Conservation (phyloP, 2,797 vertebrate species). For the Carduelis carduelis region DNA sequence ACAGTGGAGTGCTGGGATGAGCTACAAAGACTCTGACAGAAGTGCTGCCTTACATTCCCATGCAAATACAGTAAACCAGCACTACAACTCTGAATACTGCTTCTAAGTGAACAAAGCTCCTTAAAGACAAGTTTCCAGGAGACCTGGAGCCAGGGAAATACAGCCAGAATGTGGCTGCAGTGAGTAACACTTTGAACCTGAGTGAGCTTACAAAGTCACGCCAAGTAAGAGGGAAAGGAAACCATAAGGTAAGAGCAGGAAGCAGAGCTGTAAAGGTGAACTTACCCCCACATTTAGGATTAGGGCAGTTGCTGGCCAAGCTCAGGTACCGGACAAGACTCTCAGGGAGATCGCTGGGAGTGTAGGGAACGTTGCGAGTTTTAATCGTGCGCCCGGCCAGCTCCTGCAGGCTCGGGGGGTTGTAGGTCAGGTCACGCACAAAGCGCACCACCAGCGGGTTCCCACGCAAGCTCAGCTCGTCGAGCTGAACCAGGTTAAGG, state of each 20-base stretch:
- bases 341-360: constrained; percentile 82
- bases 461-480: constrained; percentile 95
- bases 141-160: not conserved
- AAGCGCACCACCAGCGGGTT: constrained; percentile 98
- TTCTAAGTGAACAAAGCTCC: not conserved
- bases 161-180: not conserved
- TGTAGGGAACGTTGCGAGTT: constrained; percentile 86
- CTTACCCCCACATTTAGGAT: constrained; percentile 96
- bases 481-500: constrained; percentile 90
- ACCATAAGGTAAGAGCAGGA: not conserved
- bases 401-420: constrained; percentile 92
- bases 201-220: not conserved
- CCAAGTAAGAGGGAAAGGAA: not conserved
- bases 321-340: constrained; percentile 88
- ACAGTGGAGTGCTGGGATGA: not conserved
- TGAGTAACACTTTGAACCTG: not conserved
- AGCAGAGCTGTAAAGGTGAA: not conserved
- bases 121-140: not conserved
- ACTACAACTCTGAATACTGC: not conserved
- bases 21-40: not conserved
- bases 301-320: constrained; percentile 96
- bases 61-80: not conserved
- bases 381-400: constrained; percentile 91
- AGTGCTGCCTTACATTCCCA: not conserved
- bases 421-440: constrained; percentile 93